Evolutionary conservation across 2,797 vertebrate species (phyloP), one percentile per base, ranked within the genome.

Genomic region (Oreortyx pictus): DNA sequence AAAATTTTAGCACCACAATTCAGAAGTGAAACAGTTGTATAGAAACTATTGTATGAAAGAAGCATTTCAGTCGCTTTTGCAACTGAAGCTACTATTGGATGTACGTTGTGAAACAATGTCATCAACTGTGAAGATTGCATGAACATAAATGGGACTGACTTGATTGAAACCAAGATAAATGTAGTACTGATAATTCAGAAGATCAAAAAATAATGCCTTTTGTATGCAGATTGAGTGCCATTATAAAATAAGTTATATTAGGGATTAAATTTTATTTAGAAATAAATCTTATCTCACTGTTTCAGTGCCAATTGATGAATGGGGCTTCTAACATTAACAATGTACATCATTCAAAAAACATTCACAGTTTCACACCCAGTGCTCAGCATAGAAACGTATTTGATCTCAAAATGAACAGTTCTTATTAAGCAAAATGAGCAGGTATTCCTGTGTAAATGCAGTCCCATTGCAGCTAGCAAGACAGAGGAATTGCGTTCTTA

Each of bases 371-470:
- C 23, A 2, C 15, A 88, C 5, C 6, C 64, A 46, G 35, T 22
- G 29, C 10, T 68, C 10, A 75, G 67, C 8, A 44, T 35, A 90
- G 64, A 82, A 61, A 8, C 2, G 12, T 24, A 24, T 14, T 10
- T 52, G 11, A 9, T 75, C 52, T 78, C 20, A 29, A 46, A 73
- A 57, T 43, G 16, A 49, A 9, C 7, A 54, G 8, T 39, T 11
- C 3, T 44, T 67, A 31, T 1, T 14, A 80, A 74, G 22, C 4
- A 80, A 77, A 59, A 39, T 47, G 10, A 19, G 14, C 0, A 0
- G 3, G 22, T 47, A 44, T 9, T 73, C 6, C 43, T 17, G 15
- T 85, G 62, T 33, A 71, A 86, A 54, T 39, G 10, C 43, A 56
- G 11, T 56, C 39, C 5, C 23, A 39, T 37, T 89, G 47, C 59